These are phyloP conservation scores for Ochropleura leucogaster DNA, from an alignment of 2,888 invertebrate species.

Conservation along the genomic window DNA sequence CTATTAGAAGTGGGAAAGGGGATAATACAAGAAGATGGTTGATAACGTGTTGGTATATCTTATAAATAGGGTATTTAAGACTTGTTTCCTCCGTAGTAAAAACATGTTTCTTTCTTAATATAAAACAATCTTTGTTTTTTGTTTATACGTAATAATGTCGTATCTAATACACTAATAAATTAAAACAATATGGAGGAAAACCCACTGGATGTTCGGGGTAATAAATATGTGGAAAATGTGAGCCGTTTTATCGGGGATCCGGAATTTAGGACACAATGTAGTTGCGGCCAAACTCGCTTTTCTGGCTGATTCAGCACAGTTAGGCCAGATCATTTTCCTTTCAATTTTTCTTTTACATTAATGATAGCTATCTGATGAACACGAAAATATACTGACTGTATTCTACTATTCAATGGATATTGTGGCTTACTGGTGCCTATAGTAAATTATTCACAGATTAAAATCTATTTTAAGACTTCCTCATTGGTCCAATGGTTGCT, in stretches of 20 bases:
- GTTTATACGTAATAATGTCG: background rate
- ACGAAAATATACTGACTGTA: background rate
- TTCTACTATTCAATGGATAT: background rate
- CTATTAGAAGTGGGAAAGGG: constrained; percentile 47
- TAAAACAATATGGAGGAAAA: constrained; percentile 26
- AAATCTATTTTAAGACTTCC: background rate
- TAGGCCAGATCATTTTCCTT: constrained; percentile 35
- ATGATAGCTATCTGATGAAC: constrained; percentile 26
- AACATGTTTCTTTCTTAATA: background rate
- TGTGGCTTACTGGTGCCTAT: background rate
- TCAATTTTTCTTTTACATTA: constrained; percentile 38
- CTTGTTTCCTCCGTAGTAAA: constrained; percentile 20
- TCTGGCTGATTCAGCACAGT: constrained; percentile 40
- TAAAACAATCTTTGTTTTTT: background rate
- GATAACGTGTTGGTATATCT: constrained; percentile 36
- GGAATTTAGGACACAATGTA: constrained; percentile 47
- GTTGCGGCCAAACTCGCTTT: constrained; percentile 39
- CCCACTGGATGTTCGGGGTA: constrained; percentile 11
- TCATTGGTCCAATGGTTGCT: too few relatives aligned
- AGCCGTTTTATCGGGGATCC: constrained; percentile 46
- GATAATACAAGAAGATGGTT: constrained; percentile 33
- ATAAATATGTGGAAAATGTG: constrained; percentile 38
- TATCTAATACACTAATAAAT: constrained; percentile 23
- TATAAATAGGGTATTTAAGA: constrained; percentile 20
- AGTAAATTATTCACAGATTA: background rate